Evolutionary conservation across 2,888 invertebrate genomes (phyloP).

Genomic region (Autographa pulchrina): DNA sequence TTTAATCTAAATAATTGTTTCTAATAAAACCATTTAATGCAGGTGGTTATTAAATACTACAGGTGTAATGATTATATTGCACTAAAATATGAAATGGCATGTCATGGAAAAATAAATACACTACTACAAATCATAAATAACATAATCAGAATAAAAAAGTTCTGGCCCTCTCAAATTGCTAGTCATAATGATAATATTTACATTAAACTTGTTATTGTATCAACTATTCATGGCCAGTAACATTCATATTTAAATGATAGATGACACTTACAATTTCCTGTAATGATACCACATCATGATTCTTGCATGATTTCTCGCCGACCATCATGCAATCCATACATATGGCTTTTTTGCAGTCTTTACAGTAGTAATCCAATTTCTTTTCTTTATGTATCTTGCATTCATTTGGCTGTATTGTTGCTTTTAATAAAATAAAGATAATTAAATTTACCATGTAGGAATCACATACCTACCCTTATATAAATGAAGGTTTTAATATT

Average conservation of each 20-base stretch:
- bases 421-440: conserved; percentile 61
- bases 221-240: background rate
- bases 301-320: conserved; percentile 83
- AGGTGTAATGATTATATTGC: too few species aligned
- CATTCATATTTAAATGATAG: background rate
- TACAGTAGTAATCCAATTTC: conserved; percentile 80
- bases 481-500: too few species aligned
- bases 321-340: conserved; percentile 85
- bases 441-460: background rate
- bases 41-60: too few species aligned
- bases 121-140: too few species aligned
- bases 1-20: too few species aligned
- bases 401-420: conserved; percentile 54
- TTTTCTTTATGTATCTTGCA: conserved; percentile 79
- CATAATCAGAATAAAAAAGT: background rate
- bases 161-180: background rate
- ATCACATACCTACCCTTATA: too few species aligned
- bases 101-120: too few species aligned
- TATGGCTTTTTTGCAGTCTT: conserved; percentile 77
- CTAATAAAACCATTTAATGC: background rate
- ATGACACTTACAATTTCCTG: conserved; percentile 77
- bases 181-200: background rate
- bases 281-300: conserved; percentile 78
- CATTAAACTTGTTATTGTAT: background rate
- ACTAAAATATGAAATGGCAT: too few species aligned